A percentile compares a stretch with the other conserved stretches of the same genome.
Conservation (phyloP, 2,113 vertebrate species). For the Callopanchax toddi region DNA sequence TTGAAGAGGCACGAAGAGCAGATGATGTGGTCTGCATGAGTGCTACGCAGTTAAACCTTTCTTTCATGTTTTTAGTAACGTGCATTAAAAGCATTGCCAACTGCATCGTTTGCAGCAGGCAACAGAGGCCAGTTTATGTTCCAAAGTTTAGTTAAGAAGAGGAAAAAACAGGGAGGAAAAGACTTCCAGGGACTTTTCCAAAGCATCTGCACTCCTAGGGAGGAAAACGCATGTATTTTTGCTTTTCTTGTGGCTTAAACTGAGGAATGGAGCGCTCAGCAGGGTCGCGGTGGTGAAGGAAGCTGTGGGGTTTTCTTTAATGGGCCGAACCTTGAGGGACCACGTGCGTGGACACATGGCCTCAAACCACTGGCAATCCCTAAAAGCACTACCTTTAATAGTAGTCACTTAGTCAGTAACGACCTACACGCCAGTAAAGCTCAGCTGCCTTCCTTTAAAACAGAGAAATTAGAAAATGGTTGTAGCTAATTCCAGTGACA, state of each 20-base stretch:
- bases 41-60: conserved; percentile 34
- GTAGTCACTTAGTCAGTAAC: conserved; percentile 28
- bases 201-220: conserved; percentile 48
- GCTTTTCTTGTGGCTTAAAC: conserved; percentile 53
- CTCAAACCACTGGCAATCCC: conserved; percentile 41
- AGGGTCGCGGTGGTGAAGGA: conserved; percentile 61
- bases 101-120: conserved; percentile 40
- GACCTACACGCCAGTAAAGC: conserved; percentile 41
- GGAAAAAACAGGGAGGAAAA: neutral
- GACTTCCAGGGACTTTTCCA: conserved; percentile 48
- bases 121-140: conserved; percentile 39
- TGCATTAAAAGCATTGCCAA: conserved; percentile 37
- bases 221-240: conserved; percentile 30
- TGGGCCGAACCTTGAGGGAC: conserved; percentile 60
- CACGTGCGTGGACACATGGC: conserved; percentile 36
- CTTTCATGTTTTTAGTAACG: conserved; percentile 22
- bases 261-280: conserved; percentile 35
- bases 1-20: conserved; percentile 33
- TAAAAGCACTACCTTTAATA: conserved; percentile 35
- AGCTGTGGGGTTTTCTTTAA: conserved; percentile 39
- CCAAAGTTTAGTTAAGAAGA: conserved; percentile 43
- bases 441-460: conserved; percentile 18
- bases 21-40: conserved; percentile 52
- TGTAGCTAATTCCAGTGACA: conserved; percentile 44
- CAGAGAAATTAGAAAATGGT: conserved; percentile 21